Percentiles rank a stretch among this genome's conserved stretches.
Evolutionary conservation across 1,140 invertebrate species (phyloP).

Genomic region (Polypedilum pembai): DNA sequence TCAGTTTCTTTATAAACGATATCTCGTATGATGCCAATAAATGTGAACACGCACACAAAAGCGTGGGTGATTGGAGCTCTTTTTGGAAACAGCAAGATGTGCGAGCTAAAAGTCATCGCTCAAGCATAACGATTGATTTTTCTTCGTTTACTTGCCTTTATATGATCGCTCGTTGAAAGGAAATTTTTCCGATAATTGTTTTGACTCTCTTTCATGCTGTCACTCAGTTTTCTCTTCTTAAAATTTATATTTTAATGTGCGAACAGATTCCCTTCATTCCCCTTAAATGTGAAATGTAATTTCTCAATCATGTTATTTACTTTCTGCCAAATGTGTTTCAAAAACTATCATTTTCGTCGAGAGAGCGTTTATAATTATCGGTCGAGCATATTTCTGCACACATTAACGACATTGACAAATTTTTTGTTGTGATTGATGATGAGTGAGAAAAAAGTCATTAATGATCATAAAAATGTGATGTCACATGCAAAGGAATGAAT

Average conservation of each 20-base stretch:
- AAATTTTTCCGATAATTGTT: too few relatives aligned
- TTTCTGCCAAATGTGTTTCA: too few relatives aligned
- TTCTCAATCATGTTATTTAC: neutral
- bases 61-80: neutral
- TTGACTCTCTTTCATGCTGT: too few relatives aligned
- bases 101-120: neutral
- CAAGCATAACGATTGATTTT: neutral
- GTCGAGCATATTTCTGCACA: neutral
- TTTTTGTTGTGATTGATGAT: conserved; percentile 6
- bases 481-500: too few relatives aligned
- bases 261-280: too few relatives aligned
- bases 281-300: neutral
- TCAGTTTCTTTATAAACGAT: neutral
- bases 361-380: neutral
- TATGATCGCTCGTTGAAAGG: neutral
- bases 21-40: neutral
- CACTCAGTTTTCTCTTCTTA: too few relatives aligned
- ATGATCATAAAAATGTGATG: neutral
- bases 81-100: neutral
- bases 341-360: too few relatives aligned
- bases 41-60: neutral
- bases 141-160: neutral
- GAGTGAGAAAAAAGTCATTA: neutral
- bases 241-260: too few relatives aligned
- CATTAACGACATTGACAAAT: neutral